Evolutionary conservation across 2,888 invertebrate genomes (phyloP), one percentile per base, ranked within the genome.

Genomic region (Nipponacmea schrenckii): DNA sequence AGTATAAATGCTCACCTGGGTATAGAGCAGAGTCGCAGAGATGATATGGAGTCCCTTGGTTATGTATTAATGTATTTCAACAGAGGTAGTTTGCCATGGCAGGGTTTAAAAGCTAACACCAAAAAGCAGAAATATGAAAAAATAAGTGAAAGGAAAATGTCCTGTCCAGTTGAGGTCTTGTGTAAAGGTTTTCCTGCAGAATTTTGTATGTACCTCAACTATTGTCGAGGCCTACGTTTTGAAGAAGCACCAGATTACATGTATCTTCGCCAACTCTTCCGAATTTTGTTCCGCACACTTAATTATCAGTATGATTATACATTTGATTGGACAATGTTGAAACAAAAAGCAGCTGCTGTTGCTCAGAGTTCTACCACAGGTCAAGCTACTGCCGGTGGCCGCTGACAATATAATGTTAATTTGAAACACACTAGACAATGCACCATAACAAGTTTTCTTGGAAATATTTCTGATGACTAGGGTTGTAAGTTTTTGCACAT

Each of bases 1-100:
- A 97, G 97, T 79, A 98, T 99, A 89, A 99, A 99, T 91, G 98
- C 99, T 80, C 99, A 99, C 91, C 92, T 98, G 88, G 98, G 98
- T 84, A 98, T 98, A 89, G 98, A 98, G 90, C 98, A 98, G 90
- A 97, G 97, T 85, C 94, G 99, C 81, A 93, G 99, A 82, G 99
- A 99, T 91, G 99, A 99, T 90, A 96, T 99, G 96, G 99, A 99
- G 90, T 98, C 98, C 15, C 92, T 98, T 80, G 98, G 98, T 80
- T 99, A 99, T 90, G 98, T 99, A 79, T 93, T 99, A 89, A 99
- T 99, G 98, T 99, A 99, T 91, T 98, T 92, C 96, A 92, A 98
- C 94, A 86, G 91, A 56, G 96, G 96, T 75, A 94, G 95, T 79
- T 91, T 98, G 85, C 97, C 98, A 3, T 98, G 98, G 98, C 98